Evolutionary conservation across 1,140 invertebrate species (phyloP), one percentile per base, ranked within the genome.

Genomic region (Drosophila parabipectinata): DNA sequence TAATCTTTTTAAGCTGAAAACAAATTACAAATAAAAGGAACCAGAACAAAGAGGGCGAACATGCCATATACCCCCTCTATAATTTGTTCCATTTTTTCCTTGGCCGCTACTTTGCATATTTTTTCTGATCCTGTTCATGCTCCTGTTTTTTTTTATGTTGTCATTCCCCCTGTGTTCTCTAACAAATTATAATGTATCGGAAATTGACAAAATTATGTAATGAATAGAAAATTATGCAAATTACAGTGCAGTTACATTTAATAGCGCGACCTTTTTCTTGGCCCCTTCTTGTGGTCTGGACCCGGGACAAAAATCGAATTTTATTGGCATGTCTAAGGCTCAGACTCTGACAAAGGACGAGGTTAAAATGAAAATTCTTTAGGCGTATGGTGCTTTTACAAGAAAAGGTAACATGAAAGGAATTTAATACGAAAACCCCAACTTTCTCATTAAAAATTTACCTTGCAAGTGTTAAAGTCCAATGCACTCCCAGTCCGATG

Each of bases 211-310:
- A 89, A 91, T 91, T 90, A 87, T 91, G 80, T 91, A 91, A 91
- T 91, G 90, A 91, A 91, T 91, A 91, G 88, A 90, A 91, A 91
- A 91, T 91, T 91, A 91, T 91, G 90, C 66, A 91, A 91, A 91
- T 91, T 91, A 89, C 87, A 79, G 76, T 77, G 87, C 80, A 90
- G 82, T 91, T 89, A 85, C 83, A 90, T 90, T 91, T 90, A 91
- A 90, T 91, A 81, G 84, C 41, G 60, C 47, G 72, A 91, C 81
- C 89, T 90, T 90, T 90, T 73, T 45, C 60, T 32, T 15, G 26
- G 68, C 28, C 39, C 61, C 26, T 37, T 12, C 28, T 34, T 32
- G 50, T 15, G 32, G 24, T 44, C 32, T 24, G 26, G 14, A 44
- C 18, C 48, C 63, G 34, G 39, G 52, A 77, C 30, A 44, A 37